Evolutionary conservation across 2,797 vertebrate species (phyloP).

Genomic region (Orientallactaga sibirica): DNA sequence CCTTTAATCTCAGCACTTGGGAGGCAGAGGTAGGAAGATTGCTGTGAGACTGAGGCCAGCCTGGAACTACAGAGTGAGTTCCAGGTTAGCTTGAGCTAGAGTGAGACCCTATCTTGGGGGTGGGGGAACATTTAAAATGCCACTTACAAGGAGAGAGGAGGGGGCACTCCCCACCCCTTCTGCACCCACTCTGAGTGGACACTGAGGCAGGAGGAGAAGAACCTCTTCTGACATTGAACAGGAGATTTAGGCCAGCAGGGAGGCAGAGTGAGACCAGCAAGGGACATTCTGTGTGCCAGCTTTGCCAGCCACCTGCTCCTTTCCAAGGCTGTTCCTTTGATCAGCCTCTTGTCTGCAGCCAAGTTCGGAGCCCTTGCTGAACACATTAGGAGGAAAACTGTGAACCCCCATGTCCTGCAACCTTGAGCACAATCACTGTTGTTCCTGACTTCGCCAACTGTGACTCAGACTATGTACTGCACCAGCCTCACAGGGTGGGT

Average conservation of each 20-base stretch:
- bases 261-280: not conserved
- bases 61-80: too few relatives aligned
- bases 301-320: not conserved
- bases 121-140: too few relatives aligned
- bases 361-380: not conserved
- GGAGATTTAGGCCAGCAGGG: not conserved
- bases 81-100: too few relatives aligned
- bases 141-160: too few relatives aligned
- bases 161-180: not conserved
- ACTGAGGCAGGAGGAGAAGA: too few relatives aligned
- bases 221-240: not conserved
- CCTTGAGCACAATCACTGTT: not conserved
- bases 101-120: too few relatives aligned
- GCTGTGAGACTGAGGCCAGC: too few relatives aligned
- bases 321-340: not conserved
- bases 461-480: not conserved
- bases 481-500: accelerated
- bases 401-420: accelerated
- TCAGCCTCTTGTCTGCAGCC: not conserved
- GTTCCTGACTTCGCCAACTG: not conserved
- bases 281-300: not conserved
- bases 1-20: too few relatives aligned
- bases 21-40: too few relatives aligned
- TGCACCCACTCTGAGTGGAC: not conserved
- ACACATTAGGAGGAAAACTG: not conserved